Base-by-base conservation (phyloP, 2,113 vertebrate genomes). In the Trochalopteron elliotii region DNA sequence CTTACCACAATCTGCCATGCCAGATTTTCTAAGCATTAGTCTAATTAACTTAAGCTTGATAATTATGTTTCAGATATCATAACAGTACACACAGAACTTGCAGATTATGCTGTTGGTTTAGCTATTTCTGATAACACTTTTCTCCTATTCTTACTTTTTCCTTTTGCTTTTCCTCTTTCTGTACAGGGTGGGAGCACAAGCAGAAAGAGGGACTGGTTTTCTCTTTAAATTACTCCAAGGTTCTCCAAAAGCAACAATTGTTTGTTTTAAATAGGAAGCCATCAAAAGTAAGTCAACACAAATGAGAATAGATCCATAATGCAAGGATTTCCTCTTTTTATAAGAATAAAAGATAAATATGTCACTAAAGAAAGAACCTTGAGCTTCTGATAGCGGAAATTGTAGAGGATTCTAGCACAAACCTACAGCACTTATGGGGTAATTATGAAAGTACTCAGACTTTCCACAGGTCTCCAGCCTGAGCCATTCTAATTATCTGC, bases 41-140 rank as follows among this genome's bases (percentile, higher is more conserved):
- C 97, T 98, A 98, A 98, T 98, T 98, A 98, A 97, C 96, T 97
- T 97, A 98, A 98, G 98, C 96, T 97, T 97, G 97, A 98, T 98
- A 97, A 98, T 98, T 98, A 97, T 67, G 95, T 95, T 97, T 97
- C 92, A 65, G 93, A 98, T 97, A 97, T 96, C 95, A 96, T 68
- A 98, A 97, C 94, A 83, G 79, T 70, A 93, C 1, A 30, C 92
- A 81, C 31, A 71, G 93, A 98, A 97, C 93, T 90, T 91, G 63
- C 81, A 95, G 95, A 97, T 96, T 96, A 91, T 83, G 71, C 93
- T 78, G 25, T 82, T 82, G 94, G 93, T 82, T 97, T 97, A 95
- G 92, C 89, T 92, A 75, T 94, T 98, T 96, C 87, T 69, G 84
- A 75, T 93, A 97, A 95, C 23, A 40, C 71, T 92, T 97, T 94